Evolutionary conservation across 2,113 vertebrate genomes (phyloP).

Genomic region (Crotophaga sulcirostris): DNA sequence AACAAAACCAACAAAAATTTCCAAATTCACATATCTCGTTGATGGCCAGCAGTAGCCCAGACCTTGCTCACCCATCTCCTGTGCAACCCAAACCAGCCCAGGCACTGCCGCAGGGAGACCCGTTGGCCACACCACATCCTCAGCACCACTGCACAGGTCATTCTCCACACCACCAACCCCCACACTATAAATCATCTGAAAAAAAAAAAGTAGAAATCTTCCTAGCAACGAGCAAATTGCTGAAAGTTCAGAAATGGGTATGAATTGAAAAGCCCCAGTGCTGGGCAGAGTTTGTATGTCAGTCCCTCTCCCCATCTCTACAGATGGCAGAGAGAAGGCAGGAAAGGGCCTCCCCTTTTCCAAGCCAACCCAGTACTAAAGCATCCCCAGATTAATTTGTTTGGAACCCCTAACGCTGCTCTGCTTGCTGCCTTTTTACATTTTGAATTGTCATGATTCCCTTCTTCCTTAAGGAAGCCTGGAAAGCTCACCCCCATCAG

Average conservation of each 20-base stretch:
- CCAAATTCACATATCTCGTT: background rate
- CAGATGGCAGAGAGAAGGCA: rapidly evolving
- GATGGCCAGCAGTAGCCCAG: background rate
- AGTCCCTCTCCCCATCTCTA: background rate
- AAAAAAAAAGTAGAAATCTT: rapidly evolving
- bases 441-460: rapidly evolving
- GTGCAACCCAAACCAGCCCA: background rate
- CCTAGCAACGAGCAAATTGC: background rate
- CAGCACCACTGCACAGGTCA: background rate
- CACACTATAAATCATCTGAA: background rate
- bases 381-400: rapidly evolving
- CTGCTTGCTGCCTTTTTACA: background rate
- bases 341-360: background rate
- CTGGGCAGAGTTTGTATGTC: too few relatives aligned
- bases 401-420: rapidly evolving
- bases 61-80: background rate
- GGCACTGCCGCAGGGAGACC: background rate
- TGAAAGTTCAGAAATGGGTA: background rate
- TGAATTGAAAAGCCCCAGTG: background rate
- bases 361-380: background rate
- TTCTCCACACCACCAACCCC: rapidly evolving
- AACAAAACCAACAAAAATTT: background rate
- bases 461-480: background rate
- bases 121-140: rapidly evolving
- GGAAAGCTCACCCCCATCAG: background rate